Conservation (phyloP, 2,888 invertebrate genomes). For the Galerucella calmariensis region DNA sequence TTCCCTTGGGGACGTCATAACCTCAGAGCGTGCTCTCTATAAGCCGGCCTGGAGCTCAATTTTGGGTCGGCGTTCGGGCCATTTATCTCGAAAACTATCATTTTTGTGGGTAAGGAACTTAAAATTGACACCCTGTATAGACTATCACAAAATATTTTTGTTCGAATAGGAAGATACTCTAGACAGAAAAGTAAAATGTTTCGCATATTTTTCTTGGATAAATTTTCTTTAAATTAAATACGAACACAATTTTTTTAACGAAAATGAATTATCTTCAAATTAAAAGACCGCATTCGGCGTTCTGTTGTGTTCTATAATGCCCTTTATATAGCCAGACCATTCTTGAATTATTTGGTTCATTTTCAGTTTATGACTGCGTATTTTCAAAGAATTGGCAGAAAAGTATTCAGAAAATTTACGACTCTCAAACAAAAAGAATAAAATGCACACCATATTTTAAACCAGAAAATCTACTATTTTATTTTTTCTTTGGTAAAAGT, state of each 20-base stretch:
- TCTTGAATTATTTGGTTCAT: slow-evolving; percentile 24
- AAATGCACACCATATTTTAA: neutral
- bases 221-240: neutral
- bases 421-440: neutral
- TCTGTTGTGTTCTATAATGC: slow-evolving; percentile 2
- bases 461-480: neutral
- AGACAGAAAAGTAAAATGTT: too few relatives aligned
- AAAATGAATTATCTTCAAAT: neutral
- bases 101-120: too few relatives aligned
- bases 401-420: slow-evolving; percentile 19
- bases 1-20: too few relatives aligned
- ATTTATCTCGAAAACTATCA: too few relatives aligned
- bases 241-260: neutral
- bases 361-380: slow-evolving; percentile 20
- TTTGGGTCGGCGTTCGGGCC: too few relatives aligned
- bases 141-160: too few relatives aligned
- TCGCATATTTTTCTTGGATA: neutral
- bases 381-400: slow-evolving; percentile 22
- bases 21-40: too few relatives aligned
- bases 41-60: too few relatives aligned
- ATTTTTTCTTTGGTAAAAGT: neutral
- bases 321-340: slow-evolving; percentile 12
- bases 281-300: neutral
- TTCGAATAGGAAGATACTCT: too few relatives aligned
- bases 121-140: too few relatives aligned